Evolutionary conservation across 2,113 vertebrate species (phyloP).

Genomic region (Atractosteus spatula): DNA sequence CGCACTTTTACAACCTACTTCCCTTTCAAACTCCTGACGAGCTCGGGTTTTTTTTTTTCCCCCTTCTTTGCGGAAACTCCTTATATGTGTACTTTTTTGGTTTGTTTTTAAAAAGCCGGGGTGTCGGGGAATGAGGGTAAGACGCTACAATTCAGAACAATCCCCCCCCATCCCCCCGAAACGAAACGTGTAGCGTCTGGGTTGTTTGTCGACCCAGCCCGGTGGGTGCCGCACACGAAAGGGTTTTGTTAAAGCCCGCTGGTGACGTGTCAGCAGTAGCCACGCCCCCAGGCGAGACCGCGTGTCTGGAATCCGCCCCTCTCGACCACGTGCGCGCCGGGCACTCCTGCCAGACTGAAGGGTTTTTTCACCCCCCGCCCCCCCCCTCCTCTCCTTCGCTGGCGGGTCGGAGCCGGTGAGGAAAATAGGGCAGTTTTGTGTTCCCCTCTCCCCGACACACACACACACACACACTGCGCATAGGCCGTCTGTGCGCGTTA

Average conservation of each 20-base stretch:
- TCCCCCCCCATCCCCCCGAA: background rate
- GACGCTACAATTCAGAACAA: background rate
- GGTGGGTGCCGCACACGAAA: background rate
- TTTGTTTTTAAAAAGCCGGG: too few species aligned
- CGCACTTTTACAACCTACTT: constrained; percentile 50
- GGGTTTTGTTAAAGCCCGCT: constrained; percentile 42
- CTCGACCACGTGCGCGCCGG: constrained; percentile 70
- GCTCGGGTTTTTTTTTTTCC: background rate
- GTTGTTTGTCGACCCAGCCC: constrained; percentile 20
- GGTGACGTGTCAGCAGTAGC: constrained; percentile 57
- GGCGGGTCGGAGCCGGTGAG: constrained; percentile 50
- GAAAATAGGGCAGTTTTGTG: constrained; percentile 62
- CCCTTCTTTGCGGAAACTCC: too few species aligned
- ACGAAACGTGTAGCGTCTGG: background rate
- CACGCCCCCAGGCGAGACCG: constrained; percentile 44
- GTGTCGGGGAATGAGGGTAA: background rate
- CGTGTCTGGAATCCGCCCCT: constrained; percentile 40
- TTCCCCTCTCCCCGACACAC: constrained; percentile 4
- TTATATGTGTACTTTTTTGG: background rate
- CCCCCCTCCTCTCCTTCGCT: constrained; percentile 49
- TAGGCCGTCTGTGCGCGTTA: constrained; percentile 44
- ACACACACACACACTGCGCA: background rate
- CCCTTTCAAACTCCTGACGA: constrained; percentile 15
- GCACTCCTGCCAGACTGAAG: constrained; percentile 48
- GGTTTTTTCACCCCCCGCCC: constrained; percentile 33